These are phyloP conservation scores for Sebastes schlegelii DNA, from an alignment of 2,113 vertebrate species.

Conservation along the genomic window DNA sequence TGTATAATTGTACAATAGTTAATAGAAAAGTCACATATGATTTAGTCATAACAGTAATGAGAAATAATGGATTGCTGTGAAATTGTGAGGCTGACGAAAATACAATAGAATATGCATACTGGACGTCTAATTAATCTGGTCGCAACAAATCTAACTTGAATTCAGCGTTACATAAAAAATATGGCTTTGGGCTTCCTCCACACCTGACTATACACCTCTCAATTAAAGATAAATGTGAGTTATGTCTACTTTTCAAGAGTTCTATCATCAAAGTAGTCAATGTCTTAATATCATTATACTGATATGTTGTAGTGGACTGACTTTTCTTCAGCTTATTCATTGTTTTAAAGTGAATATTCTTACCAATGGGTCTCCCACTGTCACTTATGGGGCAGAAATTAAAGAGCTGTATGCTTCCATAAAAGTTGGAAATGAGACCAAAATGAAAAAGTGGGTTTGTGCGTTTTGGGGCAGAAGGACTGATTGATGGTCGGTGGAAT, in stretches of 20 bases:
- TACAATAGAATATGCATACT: constrained; percentile 15
- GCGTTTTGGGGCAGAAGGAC: neutral
- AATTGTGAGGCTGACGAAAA: constrained; percentile 46
- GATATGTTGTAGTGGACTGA: neutral
- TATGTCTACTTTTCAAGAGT: neutral
- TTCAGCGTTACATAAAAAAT: neutral
- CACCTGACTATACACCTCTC: too few relatives aligned
- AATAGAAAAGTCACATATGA: constrained; percentile 64
- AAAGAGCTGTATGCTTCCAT: neutral
- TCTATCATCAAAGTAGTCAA: neutral
- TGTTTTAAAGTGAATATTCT: neutral
- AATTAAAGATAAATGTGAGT: constrained; percentile 1
- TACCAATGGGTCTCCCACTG: neutral
- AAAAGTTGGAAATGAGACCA: neutral
- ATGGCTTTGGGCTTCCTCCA: neutral
- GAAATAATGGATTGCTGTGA: constrained; percentile 64
- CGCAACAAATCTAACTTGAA: constrained; percentile 1
- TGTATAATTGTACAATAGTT: constrained; percentile 62
- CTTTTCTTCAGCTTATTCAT: neutral
- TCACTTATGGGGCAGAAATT: neutral
- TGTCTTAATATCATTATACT: neutral
- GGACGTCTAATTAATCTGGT: neutral
- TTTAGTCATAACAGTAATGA: constrained; percentile 58
- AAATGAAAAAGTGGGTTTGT: neutral
- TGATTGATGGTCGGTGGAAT: neutral